Base-by-base conservation (phyloP, 2,888 invertebrate species). In the Synanthedon tipuliformis region DNA sequence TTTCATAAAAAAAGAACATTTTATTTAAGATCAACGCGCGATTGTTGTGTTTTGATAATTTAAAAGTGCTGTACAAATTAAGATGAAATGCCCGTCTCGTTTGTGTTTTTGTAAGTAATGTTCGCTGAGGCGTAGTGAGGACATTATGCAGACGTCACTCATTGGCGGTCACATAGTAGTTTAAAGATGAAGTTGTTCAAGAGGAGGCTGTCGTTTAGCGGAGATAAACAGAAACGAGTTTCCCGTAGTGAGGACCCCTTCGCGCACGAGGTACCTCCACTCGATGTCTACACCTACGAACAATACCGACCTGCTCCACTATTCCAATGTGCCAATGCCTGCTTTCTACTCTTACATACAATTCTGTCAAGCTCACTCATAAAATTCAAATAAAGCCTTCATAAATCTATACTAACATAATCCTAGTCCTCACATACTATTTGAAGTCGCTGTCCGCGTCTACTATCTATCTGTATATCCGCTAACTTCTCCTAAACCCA, bases 201-300 rank as follows among this genome's bases (percentile, higher is more conserved):
- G 79, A 81, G 86, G 74, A 85, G 81, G 72, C 74, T 85, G 72
- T 86, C 85, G 64, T 81, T 85, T 75, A 82, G 79, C 66, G 71
- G 78, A 71, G 87, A 86, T 78, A 87, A 87, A 81, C 82, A 81
- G 70, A 85, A 84, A 83, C 84, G 73, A 64, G 78, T 75, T 76
- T 69, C 79, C 57, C 74, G 68, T 60, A 68, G 74, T 61, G 81
- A 82, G 65, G 87, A 86, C 73, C 83, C 87, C 69, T 86, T 86
- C 77, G 81, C 81, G 63, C 73, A 85, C 63, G 87, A 87, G 86
- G 87, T 87, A 85, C 34, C 34, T 34, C 34, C 34, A 34, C 55
- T 56, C 62, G 57, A 34, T 10, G 34, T 34, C 34, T 34, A 34
- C 34, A 34, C 34, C 34, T 34, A 34, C 34, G 13, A 45, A 45